Evolutionary conservation across 64 coral and sea anemone genomes (phyloP).

Genomic region (Dendronephthya gigantea): DNA sequence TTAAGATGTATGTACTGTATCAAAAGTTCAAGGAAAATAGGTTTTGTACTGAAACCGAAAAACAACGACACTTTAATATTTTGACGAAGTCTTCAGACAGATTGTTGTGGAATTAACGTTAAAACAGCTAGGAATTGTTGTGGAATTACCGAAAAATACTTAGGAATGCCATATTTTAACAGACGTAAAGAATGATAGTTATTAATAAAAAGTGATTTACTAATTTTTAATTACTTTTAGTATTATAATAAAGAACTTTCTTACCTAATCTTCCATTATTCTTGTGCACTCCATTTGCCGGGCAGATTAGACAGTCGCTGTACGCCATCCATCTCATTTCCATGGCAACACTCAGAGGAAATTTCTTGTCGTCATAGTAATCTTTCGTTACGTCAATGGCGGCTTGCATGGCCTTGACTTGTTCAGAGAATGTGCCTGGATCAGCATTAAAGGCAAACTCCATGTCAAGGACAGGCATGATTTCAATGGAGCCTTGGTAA

Average conservation of each 20-base stretch:
- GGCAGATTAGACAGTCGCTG: slow-evolving; percentile 30
- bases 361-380: background rate
- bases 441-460: slow-evolving; percentile 50
- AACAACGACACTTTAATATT: too few species aligned
- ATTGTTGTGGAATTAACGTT: too few species aligned
- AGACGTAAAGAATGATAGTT: too few species aligned
- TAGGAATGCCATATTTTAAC: too few species aligned
- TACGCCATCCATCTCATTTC: slow-evolving; percentile 55
- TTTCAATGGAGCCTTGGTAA: slow-evolving; percentile 43
- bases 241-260: background rate
- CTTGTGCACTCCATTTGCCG: slow-evolving; percentile 1
- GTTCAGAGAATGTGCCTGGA: background rate
- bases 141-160: too few species aligned
- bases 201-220: too few species aligned
- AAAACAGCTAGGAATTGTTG: too few species aligned
- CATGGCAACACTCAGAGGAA: slow-evolving; percentile 53
- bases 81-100: too few species aligned
- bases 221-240: background rate
- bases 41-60: too few species aligned
- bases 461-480: slow-evolving; percentile 44
- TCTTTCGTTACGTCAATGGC: slow-evolving; percentile 18
- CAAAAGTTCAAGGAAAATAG: too few species aligned
- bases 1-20: too few species aligned
- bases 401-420: slow-evolving; percentile 29
- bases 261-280: background rate